Base-by-base conservation (phyloP, 2,797 vertebrate species). In the Sebastolobus alascanus region DNA sequence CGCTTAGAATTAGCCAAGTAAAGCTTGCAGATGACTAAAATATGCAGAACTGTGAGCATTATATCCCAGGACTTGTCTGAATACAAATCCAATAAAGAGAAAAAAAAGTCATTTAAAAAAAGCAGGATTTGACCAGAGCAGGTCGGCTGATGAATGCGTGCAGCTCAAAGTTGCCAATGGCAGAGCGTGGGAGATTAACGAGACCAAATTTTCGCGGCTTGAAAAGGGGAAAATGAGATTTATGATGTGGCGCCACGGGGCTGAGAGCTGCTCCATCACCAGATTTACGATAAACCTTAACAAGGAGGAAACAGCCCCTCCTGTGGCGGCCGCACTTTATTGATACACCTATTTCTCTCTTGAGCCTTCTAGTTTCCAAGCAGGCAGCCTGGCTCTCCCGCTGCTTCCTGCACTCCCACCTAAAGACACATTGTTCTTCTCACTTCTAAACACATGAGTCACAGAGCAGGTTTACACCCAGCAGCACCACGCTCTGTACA, bases 201-300 rank as follows among this genome's bases (percentile, higher is more conserved):
- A 96, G 95, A 92, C 79, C 5, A 83, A 93, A 95, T 96, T 95
- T 95, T 93, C 79, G 66, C 87, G 75, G 91, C 91, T 92, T 91
- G 90, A 94, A 95, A 93, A 91, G 91, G 93, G 92, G 93, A 94
- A 95, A 95, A 95, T 94, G 84, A 95, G 95, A 96, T 96, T 96
- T 96, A 96, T 96, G 95, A 95, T 90, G 92, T 86, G 89, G 92
- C 83, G 87, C 94, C 83, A 84, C 71, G 10, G 88, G 93, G 87
- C 91, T 92, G 95, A 95, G 91, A 94, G 93, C 93, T 90, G 91
- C 93, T 96, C 93, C 95, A 96, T 96, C 95, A 96, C 92, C 92
- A 95, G 95, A 96, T 96, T 96, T 96, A 95, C 94, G 94, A 95
- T 95, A 94, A 95, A 95, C 93, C 93, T 92, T 94, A 94, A 94